A percentile compares a stretch with the other conserved stretches of the same genome.
These are phyloP conservation scores for Streptopelia turtur DNA, from an alignment of 2,797 vertebrate genomes.

Conservation along the genomic window DNA sequence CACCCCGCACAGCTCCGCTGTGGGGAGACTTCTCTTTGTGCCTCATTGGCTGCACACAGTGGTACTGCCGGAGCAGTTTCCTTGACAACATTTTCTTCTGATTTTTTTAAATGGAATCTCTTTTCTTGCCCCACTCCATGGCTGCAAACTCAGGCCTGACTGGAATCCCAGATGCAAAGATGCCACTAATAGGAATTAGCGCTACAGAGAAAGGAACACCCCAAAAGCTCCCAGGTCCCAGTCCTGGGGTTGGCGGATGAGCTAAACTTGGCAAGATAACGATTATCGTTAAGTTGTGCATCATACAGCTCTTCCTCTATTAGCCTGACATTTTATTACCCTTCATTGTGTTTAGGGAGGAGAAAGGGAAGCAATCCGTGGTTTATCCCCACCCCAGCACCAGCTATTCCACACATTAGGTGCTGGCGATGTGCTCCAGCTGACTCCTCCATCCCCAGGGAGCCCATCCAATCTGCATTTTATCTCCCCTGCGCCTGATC, in stretches of 20 bases:
- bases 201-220: fast-evolving
- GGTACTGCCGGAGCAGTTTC: constrained; percentile 10
- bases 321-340: neutral
- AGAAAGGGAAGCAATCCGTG: neutral
- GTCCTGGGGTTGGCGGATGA: neutral
- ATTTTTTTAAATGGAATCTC: neutral
- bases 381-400: neutral
- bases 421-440: neutral
- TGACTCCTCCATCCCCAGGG: neutral
- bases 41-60: neutral
- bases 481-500: neutral
- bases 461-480: neutral
- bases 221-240: neutral
- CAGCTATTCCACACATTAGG: neutral
- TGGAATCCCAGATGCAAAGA: neutral
- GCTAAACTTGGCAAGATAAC: neutral
- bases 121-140: neutral
- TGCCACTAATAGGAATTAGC: fast-evolving
- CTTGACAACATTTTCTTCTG: constrained; percentile 42
- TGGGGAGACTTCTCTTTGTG: constrained; percentile 17
- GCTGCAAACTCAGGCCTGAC: neutral
- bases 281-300: neutral
- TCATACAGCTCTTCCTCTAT: neutral
- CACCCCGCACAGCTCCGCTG: neutral
- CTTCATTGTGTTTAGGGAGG: neutral